These are phyloP conservation scores for Pyrgus malvae DNA, from an alignment of 2,888 invertebrate species.

Conservation along the genomic window DNA sequence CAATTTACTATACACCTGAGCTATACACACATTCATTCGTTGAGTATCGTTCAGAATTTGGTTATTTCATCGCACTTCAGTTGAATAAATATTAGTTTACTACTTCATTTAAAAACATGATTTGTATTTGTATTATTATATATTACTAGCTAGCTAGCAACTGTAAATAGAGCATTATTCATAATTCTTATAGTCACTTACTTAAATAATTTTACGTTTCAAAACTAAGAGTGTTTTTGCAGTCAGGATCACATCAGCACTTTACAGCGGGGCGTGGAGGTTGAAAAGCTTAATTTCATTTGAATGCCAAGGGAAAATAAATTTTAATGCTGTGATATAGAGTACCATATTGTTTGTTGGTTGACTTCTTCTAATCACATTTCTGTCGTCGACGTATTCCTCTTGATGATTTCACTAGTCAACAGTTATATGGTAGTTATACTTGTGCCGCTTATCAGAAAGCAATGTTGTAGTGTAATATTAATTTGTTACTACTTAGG, in stretches of 20 bases:
- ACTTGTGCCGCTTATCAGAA: slow-evolving; percentile 35
- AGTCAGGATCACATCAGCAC: slow-evolving; percentile 8
- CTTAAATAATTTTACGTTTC: not conserved
- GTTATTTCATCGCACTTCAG: too few species aligned
- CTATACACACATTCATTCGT: too few species aligned
- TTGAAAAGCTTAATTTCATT: slow-evolving; percentile 11
- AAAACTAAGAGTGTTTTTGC: slow-evolving; percentile 8
- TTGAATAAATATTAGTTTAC: too few species aligned
- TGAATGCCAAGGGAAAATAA: not conserved
- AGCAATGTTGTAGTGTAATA: not conserved
- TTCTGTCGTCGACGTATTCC: slow-evolving; percentile 18
- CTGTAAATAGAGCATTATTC: not conserved
- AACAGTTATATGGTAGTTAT: slow-evolving; percentile 33
- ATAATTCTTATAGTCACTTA: not conserved
- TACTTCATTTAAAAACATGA: too few species aligned
- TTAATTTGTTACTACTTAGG: not conserved
- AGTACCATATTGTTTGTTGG: not conserved
- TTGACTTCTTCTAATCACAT: too few species aligned
- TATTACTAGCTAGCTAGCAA: too few species aligned
- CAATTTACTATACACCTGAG: too few species aligned
- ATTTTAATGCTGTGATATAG: not conserved
- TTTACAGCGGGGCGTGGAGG: slow-evolving; percentile 6
- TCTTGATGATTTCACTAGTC: slow-evolving; percentile 52
- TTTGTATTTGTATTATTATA: too few species aligned
- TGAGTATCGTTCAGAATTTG: too few species aligned